Evolutionary conservation across 1,140 invertebrate genomes (phyloP), one percentile per base, ranked within the genome.

Genomic region (Aphis craccivora): DNA sequence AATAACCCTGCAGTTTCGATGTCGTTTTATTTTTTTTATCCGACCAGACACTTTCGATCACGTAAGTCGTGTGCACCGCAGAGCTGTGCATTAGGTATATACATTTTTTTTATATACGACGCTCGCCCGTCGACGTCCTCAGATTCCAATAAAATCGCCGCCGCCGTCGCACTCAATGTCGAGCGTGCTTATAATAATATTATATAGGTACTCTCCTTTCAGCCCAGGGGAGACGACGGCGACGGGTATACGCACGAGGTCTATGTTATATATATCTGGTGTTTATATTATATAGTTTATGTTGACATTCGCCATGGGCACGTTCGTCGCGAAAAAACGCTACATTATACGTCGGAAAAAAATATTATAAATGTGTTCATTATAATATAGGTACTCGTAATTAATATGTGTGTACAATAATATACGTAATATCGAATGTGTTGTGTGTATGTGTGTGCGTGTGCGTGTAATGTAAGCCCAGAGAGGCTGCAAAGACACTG

Each of bases 11-110:
- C 48, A 53, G 45, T 51, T 89, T 89, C 87, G 48, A 35, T 23
- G n/a, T 86, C 25, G 45, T 89, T 23, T 53, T 89, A n/a, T n/a
- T 45, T 87, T 51, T 35, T 35, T 9, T 35, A 88, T 35, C 45
- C 86, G 45, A 51, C 48, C 30, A n/a, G 48, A n/a, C 87, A 53
- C 87, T 89, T 89, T 89, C 87, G 87, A 53, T 89, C 45, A 35
- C 87, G 48, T 51, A 51, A 89, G 48, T 89, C 87, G 87, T 89
- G 86, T 51, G 35, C 30, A 48, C 86, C 86, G 14, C n/a, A 88
- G 20, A 11, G 18, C 40, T 86, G 1, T n/a, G 14, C 1, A 18
- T 11, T 25, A 45, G 6, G 9, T 45, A 45, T 86, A 53, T 35
- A 23, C 3, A 40, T 40, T 25, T 37, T 25, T 37, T 37, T 11